Evolutionary conservation across 2,797 vertebrate genomes (phyloP).

Genomic region (Atherinosoma microstoma): DNA sequence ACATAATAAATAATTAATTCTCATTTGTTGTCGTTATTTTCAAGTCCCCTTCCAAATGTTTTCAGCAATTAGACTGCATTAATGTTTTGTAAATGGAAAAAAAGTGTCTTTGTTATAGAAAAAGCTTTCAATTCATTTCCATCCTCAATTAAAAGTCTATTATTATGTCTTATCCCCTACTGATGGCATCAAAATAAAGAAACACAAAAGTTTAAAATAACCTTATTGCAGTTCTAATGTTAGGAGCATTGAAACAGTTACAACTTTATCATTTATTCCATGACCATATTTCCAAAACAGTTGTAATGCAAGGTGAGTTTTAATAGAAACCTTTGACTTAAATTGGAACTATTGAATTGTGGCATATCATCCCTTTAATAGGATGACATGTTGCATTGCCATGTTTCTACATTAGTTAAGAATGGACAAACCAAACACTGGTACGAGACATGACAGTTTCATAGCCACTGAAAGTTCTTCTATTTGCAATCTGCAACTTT

Average conservation of each 20-base stretch:
- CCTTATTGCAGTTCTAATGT: background rate
- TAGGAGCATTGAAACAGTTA: background rate
- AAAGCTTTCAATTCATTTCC: slow-evolving; percentile 23
- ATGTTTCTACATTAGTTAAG: no score
- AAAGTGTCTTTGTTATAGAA: slow-evolving; percentile 1
- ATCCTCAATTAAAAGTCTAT: slow-evolving; percentile 7
- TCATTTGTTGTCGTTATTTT: slow-evolving; percentile 1
- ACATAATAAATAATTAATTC: background rate
- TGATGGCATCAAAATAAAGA: background rate
- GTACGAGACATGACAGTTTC: no score
- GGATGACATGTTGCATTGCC: no score
- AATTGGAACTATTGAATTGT: no score
- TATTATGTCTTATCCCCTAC: background rate
- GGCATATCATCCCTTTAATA: no score
- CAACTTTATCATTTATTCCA: background rate
- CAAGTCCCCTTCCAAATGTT: slow-evolving; percentile 3
- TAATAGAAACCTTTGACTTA: no score
- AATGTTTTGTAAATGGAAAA: slow-evolving; percentile 6
- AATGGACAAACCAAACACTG: no score
- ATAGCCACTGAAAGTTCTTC: no score
- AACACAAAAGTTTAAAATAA: background rate
- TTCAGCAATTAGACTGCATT: slow-evolving; percentile 14
- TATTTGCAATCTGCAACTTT: no score
- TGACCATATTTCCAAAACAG: no score
- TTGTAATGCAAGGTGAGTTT: no score